Base-by-base conservation (phyloP, 2,113 vertebrate species). In the Heterotis niloticus region DNA sequence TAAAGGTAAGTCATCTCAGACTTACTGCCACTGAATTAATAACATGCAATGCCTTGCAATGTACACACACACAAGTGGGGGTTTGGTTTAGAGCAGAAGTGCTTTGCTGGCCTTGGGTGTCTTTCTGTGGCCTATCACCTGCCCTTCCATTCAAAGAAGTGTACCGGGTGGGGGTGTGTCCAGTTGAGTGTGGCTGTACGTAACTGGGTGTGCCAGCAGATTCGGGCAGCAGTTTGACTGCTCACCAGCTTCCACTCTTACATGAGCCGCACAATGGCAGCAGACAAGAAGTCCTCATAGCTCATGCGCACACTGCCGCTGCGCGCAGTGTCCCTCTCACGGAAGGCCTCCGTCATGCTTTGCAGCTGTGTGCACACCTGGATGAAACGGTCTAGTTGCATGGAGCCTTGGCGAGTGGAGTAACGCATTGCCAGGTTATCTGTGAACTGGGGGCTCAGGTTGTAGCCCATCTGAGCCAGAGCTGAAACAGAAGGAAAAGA, bases 371-470 rank as follows among this genome's bases (percentile, higher is more conserved):
- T 95, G 89, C 96, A 98, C 86, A 97, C 93, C 78, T 98, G 96
- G 83, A 99, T 98, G 92, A 98, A 99, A 82, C 93, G 87, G 88
- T 98, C 97, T 16, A 99, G 90, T 66, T 99, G 96, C 85, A 99
- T 90, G 59, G 86, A 79, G n/a, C 93, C 89, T 0, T 12, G 91
- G 72, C 82, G 86, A 0, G 82, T 52, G 14, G 83, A 60, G 0
- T 91, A 94, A 1, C 92, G 93, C 5, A 90, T 89, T 81, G 96
- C 87, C 83, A 99, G 81, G 14, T 90, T 88, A 84, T 97, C 94
- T 0, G 93, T 92, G 56, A 99, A 97, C 92, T 99, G 96, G 0
- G 95, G 96, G 79, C 95, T 99, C 81, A 98, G 89, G 86, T 93
- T 98, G 85, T 97, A 99, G 44, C 97, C 97, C 96, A 99, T 96